Base-by-base conservation (phyloP, 2,888 invertebrate genomes). In the Lymantria monacha region DNA sequence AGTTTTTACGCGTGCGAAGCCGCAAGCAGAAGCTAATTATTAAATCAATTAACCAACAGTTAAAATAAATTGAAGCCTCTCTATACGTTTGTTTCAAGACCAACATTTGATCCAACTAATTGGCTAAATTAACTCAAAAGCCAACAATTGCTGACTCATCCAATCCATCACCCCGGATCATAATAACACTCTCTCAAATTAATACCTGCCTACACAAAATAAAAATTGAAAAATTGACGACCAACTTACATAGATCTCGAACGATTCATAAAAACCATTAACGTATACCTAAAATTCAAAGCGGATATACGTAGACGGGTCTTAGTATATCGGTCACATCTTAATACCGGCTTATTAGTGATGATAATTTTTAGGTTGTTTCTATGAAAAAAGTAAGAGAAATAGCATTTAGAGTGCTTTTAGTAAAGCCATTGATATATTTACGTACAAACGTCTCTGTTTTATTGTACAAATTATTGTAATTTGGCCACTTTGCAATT, bases 131-230 rank as follows among this genome's bases (percentile, higher is more conserved):
- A 63, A 57, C 69, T 66, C 61, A 63, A 74, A 69, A 66, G 51
- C 63, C 74, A 83, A 76, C 72, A 81, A 75, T 76, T 62, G 88
- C 83, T 66, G 66, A 81, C 66, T 90, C 89, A 89, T 75, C 83
- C 87, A 83, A 89, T 90, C 88, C 89, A 90, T 90, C 89, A 89
- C 76, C 40, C n/a, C 59, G 76, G 83, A 84, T 87, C 83, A 84
- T 87, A 82, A 87, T 87, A 87, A 85, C 79, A 79, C 81, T 71
- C 76, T 63, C 73, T 74, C 81, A 87, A 90, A 90, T 89, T 87
- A 87, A 84, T 87, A 89, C 89, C 89, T 88, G 88, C 83, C 86
- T 63, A 70, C 73, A 73, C 72, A 72, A 73, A 78, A 85, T 77
- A 79, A 79, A 79, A 79, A 77, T 80, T 76, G 76, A 78, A 78